Evolutionary conservation across 1,140 invertebrate species (phyloP).

Genomic region (Rhopalosiphum maidis): DNA sequence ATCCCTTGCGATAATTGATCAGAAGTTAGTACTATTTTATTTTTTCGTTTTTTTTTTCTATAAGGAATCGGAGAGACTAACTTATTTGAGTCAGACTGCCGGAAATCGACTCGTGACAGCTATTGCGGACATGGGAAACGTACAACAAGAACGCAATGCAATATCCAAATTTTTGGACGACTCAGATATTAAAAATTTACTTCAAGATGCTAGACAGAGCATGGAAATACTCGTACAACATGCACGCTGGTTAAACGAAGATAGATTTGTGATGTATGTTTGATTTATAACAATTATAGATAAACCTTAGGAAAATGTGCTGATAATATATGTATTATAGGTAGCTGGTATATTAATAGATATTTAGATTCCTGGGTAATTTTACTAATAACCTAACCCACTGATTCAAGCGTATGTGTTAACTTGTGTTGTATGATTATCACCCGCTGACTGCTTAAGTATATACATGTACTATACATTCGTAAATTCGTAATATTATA

Average conservation of each 20-base stretch:
- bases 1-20: neutral
- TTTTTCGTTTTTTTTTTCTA: neutral
- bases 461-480: neutral
- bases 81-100: slow-evolving; percentile 13
- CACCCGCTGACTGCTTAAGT: neutral
- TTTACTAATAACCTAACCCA: too few relatives aligned
- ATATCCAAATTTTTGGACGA: slow-evolving; percentile 37
- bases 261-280: slow-evolving; percentile 63
- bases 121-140: neutral
- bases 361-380: neutral
- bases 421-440: neutral
- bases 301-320: neutral
- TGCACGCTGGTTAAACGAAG: slow-evolving; percentile 63
- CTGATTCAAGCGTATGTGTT: neutral
- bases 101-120: slow-evolving; percentile 44
- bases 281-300: neutral
- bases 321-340: neutral
- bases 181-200: slow-evolving; percentile 37
- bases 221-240: slow-evolving; percentile 63
- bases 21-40: neutral
- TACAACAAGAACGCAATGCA: slow-evolving; percentile 41
- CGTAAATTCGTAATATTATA: neutral
- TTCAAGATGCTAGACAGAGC: slow-evolving; percentile 48
- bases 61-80: slow-evolving; percentile 20
- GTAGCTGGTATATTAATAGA: neutral